Base-by-base conservation (phyloP, 1,140 invertebrate genomes). In the Eriocheir sinensis region DNA sequence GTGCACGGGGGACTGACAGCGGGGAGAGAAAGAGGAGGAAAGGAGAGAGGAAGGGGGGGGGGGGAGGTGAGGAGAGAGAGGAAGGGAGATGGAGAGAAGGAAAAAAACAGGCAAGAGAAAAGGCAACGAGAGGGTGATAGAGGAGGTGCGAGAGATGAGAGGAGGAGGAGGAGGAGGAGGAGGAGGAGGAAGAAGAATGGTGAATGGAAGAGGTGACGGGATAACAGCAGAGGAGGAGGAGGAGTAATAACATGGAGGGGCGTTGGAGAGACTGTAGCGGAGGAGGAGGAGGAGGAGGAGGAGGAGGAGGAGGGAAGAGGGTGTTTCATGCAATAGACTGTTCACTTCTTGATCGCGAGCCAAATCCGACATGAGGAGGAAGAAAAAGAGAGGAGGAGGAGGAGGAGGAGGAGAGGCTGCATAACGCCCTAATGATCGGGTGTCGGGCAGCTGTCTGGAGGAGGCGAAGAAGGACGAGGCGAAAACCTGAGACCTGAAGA, bases 201-300 rank as follows among this genome's bases (percentile, higher is more conserved):
- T 34, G 80, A 83, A 83, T 34, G 80, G 80, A 83, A n/a, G 80
- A 83, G 80, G 80, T 83, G 80, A 83, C 30, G 80, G 36, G 80
- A 38, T 83, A 83, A 38, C 30, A 83, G n/a, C 30, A 32, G 80
- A 83, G 80, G 27, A 83, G 80, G 17, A 1, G 80, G 12, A 83
- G 80, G 80, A 27, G 80, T 32, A 83, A 32, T 34, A 38, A 83
- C 30, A 38, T 83, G 17, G 80, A 83, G 36, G 80, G 80, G 36
- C 3, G 36, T 3, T n/a, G n/a, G 80, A 83, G 80, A 27, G 80
- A n/a, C 12, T 8, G 36, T 15, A 12, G 27, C 12, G 36, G 80
- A 83, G 80, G 80, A 83, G 80, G 36, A 12, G 36, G 12, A n/a
- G 80, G 30, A 83, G 80, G 80, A n/a, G 30, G 80, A 34, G 80